These are phyloP conservation scores for Parasteatoda lunata DNA, from an alignment of 2,888 invertebrate species.

Conservation along the genomic window DNA sequence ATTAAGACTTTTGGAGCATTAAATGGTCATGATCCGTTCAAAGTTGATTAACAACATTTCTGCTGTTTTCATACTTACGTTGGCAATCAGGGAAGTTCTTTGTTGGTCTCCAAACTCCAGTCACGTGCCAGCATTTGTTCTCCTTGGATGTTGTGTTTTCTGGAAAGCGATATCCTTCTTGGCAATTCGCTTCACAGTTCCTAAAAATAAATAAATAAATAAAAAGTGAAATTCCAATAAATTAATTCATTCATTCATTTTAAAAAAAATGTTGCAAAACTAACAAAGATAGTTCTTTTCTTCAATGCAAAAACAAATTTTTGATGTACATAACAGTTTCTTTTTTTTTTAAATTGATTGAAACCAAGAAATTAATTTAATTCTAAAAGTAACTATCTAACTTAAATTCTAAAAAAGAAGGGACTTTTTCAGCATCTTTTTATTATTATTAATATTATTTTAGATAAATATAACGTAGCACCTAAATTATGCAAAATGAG, in stretches of 20 bases:
- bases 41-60: background rate
- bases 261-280: background rate
- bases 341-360: background rate
- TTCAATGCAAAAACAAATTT: no score
- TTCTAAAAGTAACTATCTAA: no score
- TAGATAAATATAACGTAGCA: no score
- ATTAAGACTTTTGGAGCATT: no score
- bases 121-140: slow-evolving; percentile 60
- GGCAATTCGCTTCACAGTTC: slow-evolving; percentile 30
- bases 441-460: no score
- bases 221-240: background rate
- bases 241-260: background rate
- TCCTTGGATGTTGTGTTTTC: slow-evolving; percentile 17
- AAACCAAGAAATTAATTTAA: background rate
- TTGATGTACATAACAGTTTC: background rate
- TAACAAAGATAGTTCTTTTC: background rate
- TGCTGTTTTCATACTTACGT: slow-evolving; percentile 23
- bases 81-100: slow-evolving; percentile 52
- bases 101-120: slow-evolving; percentile 52
- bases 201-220: slow-evolving; percentile 12
- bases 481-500: no score
- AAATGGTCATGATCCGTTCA: no score
- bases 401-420: no score
- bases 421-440: no score
- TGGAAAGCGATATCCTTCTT: slow-evolving; percentile 38